phyloP scores from a whole-genome alignment of 2,888 invertebrate genomes.

The Polydrusus tereticollis region DNA sequence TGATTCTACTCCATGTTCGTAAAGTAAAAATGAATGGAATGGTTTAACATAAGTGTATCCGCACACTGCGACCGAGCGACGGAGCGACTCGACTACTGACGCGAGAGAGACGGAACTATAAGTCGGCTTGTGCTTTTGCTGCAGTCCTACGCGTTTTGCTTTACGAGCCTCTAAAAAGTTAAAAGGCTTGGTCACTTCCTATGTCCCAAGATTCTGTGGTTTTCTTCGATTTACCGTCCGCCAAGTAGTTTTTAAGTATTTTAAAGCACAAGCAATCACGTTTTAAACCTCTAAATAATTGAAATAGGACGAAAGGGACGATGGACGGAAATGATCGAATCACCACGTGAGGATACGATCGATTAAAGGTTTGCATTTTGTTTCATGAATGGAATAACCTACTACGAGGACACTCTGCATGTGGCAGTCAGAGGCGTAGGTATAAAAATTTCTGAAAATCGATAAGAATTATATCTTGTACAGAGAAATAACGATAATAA shows the following conservation, averaged over 20 bases:
- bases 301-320: constrained; percentile 19
- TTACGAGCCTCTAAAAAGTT: constrained; percentile 37
- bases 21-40: constrained; percentile 67
- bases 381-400: constrained; percentile 43
- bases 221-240: constrained; percentile 26
- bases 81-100: constrained; percentile 24
- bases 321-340: constrained; percentile 33
- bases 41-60: constrained; percentile 62
- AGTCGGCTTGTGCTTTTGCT: constrained; percentile 19
- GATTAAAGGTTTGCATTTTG: constrained; percentile 45
- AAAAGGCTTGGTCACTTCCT: constrained; percentile 48
- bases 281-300: neutral
- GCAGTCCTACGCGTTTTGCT: constrained; percentile 44
- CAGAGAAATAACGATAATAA: too few species aligned
- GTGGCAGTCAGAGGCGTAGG: constrained; percentile 45
- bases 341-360: constrained; percentile 34
- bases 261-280: neutral
- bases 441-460: constrained; percentile 14
- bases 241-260: constrained; percentile 13
- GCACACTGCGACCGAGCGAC: constrained; percentile 39
- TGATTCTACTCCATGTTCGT: constrained; percentile 74
- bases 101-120: constrained; percentile 37
- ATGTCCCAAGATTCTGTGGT: constrained; percentile 37
- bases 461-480: too few species aligned
- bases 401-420: constrained; percentile 46